Evolutionary conservation across 2,797 vertebrate species (phyloP).

Genomic region (Pterois miles): DNA sequence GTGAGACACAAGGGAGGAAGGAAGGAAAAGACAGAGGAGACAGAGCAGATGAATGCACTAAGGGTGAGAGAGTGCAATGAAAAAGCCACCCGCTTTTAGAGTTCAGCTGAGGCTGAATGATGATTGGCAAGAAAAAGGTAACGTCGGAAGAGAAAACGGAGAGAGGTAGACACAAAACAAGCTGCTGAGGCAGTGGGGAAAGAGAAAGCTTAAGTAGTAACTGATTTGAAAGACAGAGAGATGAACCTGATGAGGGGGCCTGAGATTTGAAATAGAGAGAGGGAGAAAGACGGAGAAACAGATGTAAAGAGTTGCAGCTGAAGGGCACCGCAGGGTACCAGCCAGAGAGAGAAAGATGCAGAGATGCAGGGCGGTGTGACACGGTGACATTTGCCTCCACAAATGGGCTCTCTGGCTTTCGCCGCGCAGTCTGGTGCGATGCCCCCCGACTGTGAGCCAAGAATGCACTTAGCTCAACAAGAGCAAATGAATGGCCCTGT

Average conservation of each 20-base stretch:
- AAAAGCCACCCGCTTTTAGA: slow-evolving; percentile 47
- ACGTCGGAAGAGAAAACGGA: slow-evolving; percentile 32
- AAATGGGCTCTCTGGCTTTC: slow-evolving; percentile 95
- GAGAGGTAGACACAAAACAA: slow-evolving; percentile 40
- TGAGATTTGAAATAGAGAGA: slow-evolving; percentile 63
- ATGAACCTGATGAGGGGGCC: slow-evolving; percentile 86
- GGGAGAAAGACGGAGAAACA: slow-evolving; percentile 48
- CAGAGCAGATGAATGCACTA: slow-evolving; percentile 33
- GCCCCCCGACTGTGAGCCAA: slow-evolving; percentile 91
- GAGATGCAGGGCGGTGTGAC: slow-evolving; percentile 82
- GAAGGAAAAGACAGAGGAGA: slow-evolving; percentile 49
- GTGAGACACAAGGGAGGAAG: slow-evolving; percentile 78
- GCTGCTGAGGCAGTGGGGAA: slow-evolving; percentile 31
- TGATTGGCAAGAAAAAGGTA: slow-evolving; percentile 53
- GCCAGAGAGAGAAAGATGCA: slow-evolving; percentile 86
- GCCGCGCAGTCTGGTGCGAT: slow-evolving; percentile 84
- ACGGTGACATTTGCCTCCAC: slow-evolving; percentile 91
- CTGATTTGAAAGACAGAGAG: slow-evolving; percentile 61
- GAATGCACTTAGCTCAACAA: slow-evolving; percentile 95
- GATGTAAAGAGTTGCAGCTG: slow-evolving; percentile 70
- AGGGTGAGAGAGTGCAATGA: slow-evolving; percentile 37
- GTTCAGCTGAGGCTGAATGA: slow-evolving; percentile 47
- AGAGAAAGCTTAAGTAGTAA: slow-evolving; percentile 42
- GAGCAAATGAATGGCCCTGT: slow-evolving; percentile 93
- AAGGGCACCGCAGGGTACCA: slow-evolving; percentile 74